Evolutionary conservation across 1,140 invertebrate species (phyloP).

Genomic region (Neotoxoptera formosana): DNA sequence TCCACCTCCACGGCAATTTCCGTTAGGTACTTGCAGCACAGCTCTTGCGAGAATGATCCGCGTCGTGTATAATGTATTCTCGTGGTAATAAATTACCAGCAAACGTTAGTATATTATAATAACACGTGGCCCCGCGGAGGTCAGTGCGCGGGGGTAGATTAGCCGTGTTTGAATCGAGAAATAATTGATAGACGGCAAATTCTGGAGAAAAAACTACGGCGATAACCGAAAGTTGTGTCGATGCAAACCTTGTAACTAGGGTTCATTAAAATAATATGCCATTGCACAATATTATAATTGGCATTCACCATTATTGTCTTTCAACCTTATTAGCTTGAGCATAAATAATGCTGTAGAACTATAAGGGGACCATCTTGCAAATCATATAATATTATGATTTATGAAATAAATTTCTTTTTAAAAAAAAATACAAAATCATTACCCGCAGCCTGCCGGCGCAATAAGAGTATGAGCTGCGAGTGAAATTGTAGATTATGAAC

Average conservation of each 20-base stretch:
- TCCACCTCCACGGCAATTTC: not conserved
- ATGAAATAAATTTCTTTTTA: not conserved
- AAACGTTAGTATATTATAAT: constrained; percentile 4
- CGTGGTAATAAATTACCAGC: not conserved
- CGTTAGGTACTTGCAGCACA: not conserved
- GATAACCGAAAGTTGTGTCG: not conserved
- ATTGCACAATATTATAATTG: not conserved
- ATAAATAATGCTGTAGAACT: no score
- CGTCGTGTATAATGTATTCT: constrained; percentile 8
- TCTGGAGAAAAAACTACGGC: not conserved
- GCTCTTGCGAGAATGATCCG: not conserved
- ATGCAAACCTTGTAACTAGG: not conserved
- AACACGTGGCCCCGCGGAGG: not conserved
- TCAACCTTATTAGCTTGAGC: not conserved
- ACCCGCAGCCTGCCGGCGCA: no score
- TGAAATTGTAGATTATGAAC: not conserved
- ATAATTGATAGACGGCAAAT: not conserved
- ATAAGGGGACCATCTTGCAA: not conserved
- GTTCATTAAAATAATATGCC: not conserved
- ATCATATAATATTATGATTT: not conserved
- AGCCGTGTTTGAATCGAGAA: not conserved
- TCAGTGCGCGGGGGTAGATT: not conserved
- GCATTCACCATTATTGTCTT: not conserved
- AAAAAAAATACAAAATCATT: no score
- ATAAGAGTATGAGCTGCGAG: not conserved